Evolutionary conservation across 2,888 invertebrate genomes (phyloP), one percentile per base, ranked within the genome.

Genomic region (Portevinia maculata): DNA sequence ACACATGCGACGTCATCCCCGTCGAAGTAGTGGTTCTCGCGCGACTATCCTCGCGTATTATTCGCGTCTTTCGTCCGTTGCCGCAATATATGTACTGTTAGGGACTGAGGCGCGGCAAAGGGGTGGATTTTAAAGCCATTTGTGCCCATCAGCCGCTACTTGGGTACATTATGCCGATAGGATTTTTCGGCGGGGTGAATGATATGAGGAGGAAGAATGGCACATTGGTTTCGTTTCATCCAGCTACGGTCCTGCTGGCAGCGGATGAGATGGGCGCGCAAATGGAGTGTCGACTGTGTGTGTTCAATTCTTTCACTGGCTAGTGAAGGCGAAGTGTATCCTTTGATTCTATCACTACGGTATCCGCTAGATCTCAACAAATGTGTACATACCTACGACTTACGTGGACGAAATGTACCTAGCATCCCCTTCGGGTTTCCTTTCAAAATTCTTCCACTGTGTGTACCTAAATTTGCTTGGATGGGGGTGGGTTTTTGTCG

Each of bases 381-480:
- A 41, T 30, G 8, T 46, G 37, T 64, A 55, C 28, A 37, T 19
- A 48, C 52, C 44, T 71, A 70, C 50, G 28, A 74, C 60, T 64
- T 74, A 84, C 69, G 78, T 83, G 84, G 71, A 83, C 83, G 67
- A 83, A 83, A 78, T 78, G 67, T 71, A 78, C 83, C 78, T 73
- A 78, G 78, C 62, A 83, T 83, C 76, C 83, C 83, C 76, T 78
- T 83, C 55, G 67, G 78, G 78, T 83, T 83, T 83, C 83, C 83
- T 83, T 83, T 83, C 71, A 71, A 83, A 83, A 83, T 83, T 83
- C 83, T 83, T 83, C 78, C 67, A 83, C 71, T 78, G 67, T 78
- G 67, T 62, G 78, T 76, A 76, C 46, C 55, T 24, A 24, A 2
- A 24, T 60, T 76, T 55, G 67, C 48, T 67, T 41, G 17, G 39